Base-by-base conservation (phyloP, 1,140 invertebrate genomes). In the Popillia japonica region DNA sequence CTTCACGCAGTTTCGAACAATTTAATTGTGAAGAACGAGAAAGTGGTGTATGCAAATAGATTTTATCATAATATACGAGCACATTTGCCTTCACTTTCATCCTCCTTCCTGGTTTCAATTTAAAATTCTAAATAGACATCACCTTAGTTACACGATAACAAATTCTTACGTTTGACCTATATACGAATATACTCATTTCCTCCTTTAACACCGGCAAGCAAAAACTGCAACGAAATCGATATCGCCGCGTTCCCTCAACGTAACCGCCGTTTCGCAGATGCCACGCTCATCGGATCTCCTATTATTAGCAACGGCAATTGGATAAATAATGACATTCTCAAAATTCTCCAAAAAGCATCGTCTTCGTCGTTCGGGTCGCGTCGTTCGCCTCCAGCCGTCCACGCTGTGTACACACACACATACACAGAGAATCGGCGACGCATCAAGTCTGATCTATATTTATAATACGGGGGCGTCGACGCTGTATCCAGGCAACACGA, bases 401-500 rank as follows among this genome's bases (percentile, higher is more conserved):
- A 17, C 11, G 14, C 14, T 17, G 48, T 55, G 6, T 0, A 6
- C 48, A 14, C 14, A 55, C 48, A 17, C 17, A 55, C 48, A 17
- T n/a, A 17, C 17, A 22, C 61, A 7, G 4, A 27, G 27, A 68
- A 68, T 68, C 61, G 61, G 61, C 61, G 61, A 68, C 72, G 72
- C 72, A 74, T 74, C 72, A 40, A 74, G 72, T 74, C 40, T 74
- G 72, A 74, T 74, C 75, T 77, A 77, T 79, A 79, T 79, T 79
- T 79, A 79, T 64, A 73, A 79, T 77, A 77, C 76, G 78, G 73
- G 78, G 78, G 78, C 78, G 78, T 72, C 78, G 68, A 72, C 75
- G 76, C 40, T 72, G 79, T 79, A 78, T 79, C 79, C 76, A 79
- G 79, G 79, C 79, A 79, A 79, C 79, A 55, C 68, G 78, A 76